phyloP scores from a whole-genome alignment of 2,888 invertebrate species.

The Magallana nippona region DNA sequence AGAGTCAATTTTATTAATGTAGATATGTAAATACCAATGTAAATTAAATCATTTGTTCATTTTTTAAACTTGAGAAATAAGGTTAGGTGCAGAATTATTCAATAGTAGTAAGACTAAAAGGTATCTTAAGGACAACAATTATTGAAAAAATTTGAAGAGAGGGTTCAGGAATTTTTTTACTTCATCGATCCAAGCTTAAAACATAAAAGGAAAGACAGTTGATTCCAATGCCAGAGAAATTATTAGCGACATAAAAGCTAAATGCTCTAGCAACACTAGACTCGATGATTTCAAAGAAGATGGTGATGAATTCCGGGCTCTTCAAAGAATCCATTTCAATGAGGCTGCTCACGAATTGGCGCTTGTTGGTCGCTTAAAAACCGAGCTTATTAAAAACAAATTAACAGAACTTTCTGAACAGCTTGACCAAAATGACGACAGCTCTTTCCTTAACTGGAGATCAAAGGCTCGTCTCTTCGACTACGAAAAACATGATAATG shows the following conservation, averaged over 20 bases:
- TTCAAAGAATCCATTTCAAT: neutral
- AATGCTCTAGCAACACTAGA: neutral
- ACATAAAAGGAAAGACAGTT: constrained; percentile 45
- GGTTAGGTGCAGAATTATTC: no score
- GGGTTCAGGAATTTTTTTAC: constrained; percentile 45
- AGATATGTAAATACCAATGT: no score
- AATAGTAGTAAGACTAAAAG: constrained; percentile 12
- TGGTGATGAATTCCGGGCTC: constrained; percentile 34
- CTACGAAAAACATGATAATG: constrained; percentile 12
- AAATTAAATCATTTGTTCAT: no score
- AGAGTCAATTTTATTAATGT: no score
- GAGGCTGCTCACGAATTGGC: neutral
- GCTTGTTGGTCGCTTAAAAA: constrained; percentile 33
- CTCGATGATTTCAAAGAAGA: constrained; percentile 35
- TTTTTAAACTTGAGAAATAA: no score
- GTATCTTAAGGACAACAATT: constrained; percentile 41
- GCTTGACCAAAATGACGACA: neutral
- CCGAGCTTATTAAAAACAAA: neutral
- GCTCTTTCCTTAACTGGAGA: neutral
- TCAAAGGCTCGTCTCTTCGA: neutral
- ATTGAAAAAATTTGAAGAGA: constrained; percentile 41
- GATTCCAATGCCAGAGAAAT: neutral
- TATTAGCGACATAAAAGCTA: neutral
- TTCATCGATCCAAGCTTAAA: constrained; percentile 34
- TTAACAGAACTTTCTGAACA: constrained; percentile 34